Conservation (phyloP, 2,113 vertebrate genomes). For the Mystacornis crossleyi region DNA sequence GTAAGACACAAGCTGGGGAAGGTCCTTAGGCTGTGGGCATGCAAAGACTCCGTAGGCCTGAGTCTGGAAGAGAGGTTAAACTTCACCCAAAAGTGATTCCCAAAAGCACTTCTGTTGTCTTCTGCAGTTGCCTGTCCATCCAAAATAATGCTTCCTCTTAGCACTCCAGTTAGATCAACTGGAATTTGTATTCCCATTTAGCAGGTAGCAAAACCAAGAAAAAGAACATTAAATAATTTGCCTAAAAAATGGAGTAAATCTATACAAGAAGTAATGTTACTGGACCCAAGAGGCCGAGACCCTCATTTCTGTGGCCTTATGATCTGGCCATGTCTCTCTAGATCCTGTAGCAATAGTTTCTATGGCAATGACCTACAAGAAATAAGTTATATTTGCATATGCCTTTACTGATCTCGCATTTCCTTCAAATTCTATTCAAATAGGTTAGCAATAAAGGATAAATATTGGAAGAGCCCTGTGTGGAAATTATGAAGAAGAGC, state of each 20-base stretch:
- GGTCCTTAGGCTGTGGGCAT: neutral
- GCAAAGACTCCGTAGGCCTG: neutral
- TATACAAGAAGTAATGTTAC: neutral
- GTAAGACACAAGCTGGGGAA: neutral
- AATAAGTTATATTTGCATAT: conserved; percentile 65
- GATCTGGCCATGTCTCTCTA: neutral
- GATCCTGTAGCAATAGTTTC: conserved; percentile 55
- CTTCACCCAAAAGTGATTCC: neutral
- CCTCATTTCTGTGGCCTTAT: conserved; percentile 1
- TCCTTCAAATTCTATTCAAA: conserved; percentile 6
- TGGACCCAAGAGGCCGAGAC: neutral
- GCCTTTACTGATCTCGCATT: conserved; percentile 53
- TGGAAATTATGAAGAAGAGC: neutral
- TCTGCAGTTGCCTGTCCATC: neutral
- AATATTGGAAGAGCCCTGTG: neutral
- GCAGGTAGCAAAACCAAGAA: neutral
- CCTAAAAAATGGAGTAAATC: neutral
- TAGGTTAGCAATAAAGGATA: conserved; percentile 45
- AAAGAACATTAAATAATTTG: neutral
- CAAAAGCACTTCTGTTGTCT: neutral
- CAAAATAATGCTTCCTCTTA: neutral
- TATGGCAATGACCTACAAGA: conserved; percentile 69
- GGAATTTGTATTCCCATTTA: neutral
- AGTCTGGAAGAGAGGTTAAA: neutral
- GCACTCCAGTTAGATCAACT: neutral